A percentile compares a stretch with the other conserved stretches of the same genome.
These are phyloP conservation scores for Cranoglanis bouderius DNA, from an alignment of 2,113 vertebrate genomes.

Conservation along the genomic window DNA sequence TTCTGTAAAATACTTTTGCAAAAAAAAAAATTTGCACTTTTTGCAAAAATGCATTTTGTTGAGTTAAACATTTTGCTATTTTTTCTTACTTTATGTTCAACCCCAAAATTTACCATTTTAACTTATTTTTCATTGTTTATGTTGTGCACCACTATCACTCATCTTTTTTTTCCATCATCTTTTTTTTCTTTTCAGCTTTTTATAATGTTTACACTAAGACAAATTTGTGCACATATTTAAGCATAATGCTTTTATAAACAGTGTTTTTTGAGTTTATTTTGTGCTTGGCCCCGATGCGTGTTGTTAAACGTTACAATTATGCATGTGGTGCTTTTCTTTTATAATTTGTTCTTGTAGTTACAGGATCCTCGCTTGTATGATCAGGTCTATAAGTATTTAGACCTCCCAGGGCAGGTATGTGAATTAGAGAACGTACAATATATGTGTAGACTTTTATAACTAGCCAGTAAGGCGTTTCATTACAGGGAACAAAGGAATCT, in stretches of 20 bases:
- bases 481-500: slow-evolving; percentile 44
- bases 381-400: slow-evolving; percentile 81
- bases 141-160: background rate
- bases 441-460: background rate
- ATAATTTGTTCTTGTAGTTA: slow-evolving; percentile 72
- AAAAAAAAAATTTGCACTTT: too few species aligned
- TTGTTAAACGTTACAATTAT: slow-evolving; percentile 55
- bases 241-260: background rate
- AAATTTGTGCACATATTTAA: background rate
- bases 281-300: slow-evolving; percentile 35
- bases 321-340: slow-evolving; percentile 68
- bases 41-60: too few species aligned
- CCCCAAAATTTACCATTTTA: background rate
- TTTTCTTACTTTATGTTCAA: background rate
- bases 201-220: background rate
- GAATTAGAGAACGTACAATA: slow-evolving; percentile 31
- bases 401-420: slow-evolving; percentile 80
- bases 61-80: background rate
- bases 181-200: background rate
- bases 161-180: background rate
- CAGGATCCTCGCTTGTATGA: slow-evolving; percentile 78
- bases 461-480: background rate
- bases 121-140: background rate
- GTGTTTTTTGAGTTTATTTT: slow-evolving; percentile 24
- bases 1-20: background rate